Evolutionary conservation across 2,888 invertebrate species (phyloP).

Genomic region (Campoplex nolae): DNA sequence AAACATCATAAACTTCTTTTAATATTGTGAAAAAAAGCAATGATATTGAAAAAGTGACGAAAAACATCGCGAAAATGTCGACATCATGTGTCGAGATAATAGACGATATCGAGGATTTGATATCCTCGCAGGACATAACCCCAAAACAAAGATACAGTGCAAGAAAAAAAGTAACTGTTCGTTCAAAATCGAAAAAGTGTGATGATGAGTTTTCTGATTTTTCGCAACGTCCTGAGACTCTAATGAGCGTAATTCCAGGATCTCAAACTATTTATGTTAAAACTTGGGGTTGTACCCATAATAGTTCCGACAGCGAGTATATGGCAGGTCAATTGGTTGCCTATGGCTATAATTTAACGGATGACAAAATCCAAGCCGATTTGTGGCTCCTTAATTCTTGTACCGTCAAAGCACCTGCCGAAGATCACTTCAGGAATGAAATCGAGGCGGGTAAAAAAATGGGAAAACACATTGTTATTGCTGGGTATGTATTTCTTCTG

Average conservation of each 20-base stretch:
- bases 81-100: constrained; percentile 89
- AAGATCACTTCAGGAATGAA: constrained; percentile 97
- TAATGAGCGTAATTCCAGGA: constrained; percentile 86
- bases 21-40: constrained; percentile 16
- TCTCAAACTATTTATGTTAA: constrained; percentile 89
- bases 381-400: constrained; percentile 99
- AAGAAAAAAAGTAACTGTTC: constrained; percentile 89
- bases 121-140: constrained; percentile 92
- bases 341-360: constrained; percentile 94
- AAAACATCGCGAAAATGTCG: constrained; percentile 84
- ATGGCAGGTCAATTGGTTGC: constrained; percentile 98
- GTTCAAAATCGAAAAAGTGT: constrained; percentile 85
- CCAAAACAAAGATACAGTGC: constrained; percentile 92
- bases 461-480: constrained; percentile 96
- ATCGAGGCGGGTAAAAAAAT: constrained; percentile 90
- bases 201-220: constrained; percentile 58
- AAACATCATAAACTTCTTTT: not conserved
- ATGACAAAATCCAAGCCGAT: constrained; percentile 93
- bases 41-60: not conserved
- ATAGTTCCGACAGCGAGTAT: constrained; percentile 98
- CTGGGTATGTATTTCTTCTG: constrained; percentile 86
- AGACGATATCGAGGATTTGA: constrained; percentile 94
- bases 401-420: constrained; percentile 98
- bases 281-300: constrained; percentile 99
- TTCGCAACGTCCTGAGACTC: constrained; percentile 70